Conservation (phyloP, 92 coral and sea anemone species). For the Parazoanthus darwini region DNA sequence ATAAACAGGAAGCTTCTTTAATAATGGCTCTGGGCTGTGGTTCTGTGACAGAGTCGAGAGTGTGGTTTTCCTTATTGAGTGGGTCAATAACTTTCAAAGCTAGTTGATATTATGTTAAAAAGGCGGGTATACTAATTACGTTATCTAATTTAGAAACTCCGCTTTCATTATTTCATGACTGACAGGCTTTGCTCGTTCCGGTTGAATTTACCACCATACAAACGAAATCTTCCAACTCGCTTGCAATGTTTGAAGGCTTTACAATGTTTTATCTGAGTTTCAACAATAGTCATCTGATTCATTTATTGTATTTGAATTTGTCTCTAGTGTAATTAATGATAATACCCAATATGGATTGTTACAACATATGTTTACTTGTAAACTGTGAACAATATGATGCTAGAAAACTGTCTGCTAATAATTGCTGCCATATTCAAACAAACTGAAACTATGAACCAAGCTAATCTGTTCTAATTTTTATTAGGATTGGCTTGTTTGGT, state of each 20-base stretch:
- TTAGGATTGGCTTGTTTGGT: neutral
- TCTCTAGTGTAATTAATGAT: neutral
- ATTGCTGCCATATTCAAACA: neutral
- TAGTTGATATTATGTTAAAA: conserved; percentile 30
- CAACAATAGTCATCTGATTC: neutral
- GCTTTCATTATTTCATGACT: conserved; percentile 15
- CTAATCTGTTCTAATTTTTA: neutral
- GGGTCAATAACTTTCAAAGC: conserved; percentile 36
- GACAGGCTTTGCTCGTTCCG: neutral
- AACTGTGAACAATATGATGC: neutral
- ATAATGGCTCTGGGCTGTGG: conserved; percentile 13
- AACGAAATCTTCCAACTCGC: neutral
- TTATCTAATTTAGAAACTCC: conserved; percentile 38
- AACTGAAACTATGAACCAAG: neutral
- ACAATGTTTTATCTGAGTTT: neutral
- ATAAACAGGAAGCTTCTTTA: neutral
- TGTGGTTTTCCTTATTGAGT: conserved; percentile 3
- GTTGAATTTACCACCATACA: neutral
- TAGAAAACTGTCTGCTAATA: neutral
- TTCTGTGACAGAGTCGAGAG: conserved; percentile 10
- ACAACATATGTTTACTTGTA: neutral
- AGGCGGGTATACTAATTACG: conserved; percentile 36
- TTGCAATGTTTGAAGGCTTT: neutral
- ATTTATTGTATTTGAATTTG: neutral
- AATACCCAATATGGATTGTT: conserved; percentile 19